A percentile compares a stretch with the other conserved stretches of the same genome.
Evolutionary conservation across 2,888 invertebrate genomes (phyloP).

Genomic region (Agrilus cyanescens): DNA sequence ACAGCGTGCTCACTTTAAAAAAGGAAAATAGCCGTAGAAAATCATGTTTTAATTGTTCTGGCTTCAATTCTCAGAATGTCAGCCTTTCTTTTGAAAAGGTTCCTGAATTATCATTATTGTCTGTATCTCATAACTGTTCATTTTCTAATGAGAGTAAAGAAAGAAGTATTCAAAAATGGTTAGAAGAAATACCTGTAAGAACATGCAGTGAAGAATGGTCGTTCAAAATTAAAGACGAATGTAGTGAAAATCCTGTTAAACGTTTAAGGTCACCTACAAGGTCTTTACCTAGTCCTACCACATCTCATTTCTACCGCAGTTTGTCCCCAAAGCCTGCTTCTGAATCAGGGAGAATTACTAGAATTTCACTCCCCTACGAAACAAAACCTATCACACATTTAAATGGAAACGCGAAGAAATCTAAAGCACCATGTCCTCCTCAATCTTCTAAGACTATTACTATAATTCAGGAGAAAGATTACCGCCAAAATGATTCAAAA

Average conservation of each 20-base stretch:
- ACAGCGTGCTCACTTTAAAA: constrained; percentile 47
- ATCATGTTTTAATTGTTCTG: constrained; percentile 52
- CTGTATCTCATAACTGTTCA: constrained; percentile 42
- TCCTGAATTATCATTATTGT: constrained; percentile 36
- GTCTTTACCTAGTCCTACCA: constrained; percentile 25
- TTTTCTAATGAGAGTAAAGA: constrained; percentile 56
- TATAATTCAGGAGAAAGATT: constrained; percentile 16
- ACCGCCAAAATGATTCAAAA: background rate
- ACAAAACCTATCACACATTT: constrained; percentile 11
- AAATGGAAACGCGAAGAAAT: constrained; percentile 21
- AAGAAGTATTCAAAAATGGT: constrained; percentile 61
- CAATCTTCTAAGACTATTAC: too few species aligned
- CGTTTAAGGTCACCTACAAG: constrained; percentile 29
- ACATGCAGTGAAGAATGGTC: constrained; percentile 3
- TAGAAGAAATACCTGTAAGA: constrained; percentile 52
- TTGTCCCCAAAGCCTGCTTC: constrained; percentile 23
- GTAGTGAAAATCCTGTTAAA: constrained; percentile 9
- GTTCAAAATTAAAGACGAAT: constrained; percentile 1
- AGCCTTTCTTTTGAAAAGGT: constrained; percentile 30
- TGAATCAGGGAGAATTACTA: constrained; percentile 13
- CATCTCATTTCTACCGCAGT: constrained; percentile 18
- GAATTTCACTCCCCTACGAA: too few species aligned
- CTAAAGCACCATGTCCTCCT: too few species aligned
- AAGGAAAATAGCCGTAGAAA: constrained; percentile 49
- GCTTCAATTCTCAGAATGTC: constrained; percentile 41